These are phyloP conservation scores for Archilochus colubris DNA, from an alignment of 2,113 vertebrate genomes.

Conservation along the genomic window DNA sequence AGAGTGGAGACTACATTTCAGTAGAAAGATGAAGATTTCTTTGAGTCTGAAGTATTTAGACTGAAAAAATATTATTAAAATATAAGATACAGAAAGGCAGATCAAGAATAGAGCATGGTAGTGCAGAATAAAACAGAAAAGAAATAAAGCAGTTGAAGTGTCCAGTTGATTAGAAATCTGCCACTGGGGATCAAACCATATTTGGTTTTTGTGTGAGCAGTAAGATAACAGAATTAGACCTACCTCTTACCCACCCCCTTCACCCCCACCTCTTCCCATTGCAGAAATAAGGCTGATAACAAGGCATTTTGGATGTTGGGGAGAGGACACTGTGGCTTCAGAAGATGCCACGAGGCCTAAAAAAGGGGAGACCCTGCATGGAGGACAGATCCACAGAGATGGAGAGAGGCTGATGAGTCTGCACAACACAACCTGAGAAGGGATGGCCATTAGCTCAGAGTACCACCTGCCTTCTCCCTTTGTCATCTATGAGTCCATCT, in stretches of 20 bases:
- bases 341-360: background rate
- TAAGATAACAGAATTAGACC: background rate
- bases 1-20: background rate
- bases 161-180: background rate
- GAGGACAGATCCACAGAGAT: no score
- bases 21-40: background rate
- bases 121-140: background rate
- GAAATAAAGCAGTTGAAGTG: background rate
- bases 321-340: background rate
- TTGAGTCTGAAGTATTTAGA: background rate
- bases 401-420: background rate
- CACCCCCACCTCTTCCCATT: background rate
- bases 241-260: background rate
- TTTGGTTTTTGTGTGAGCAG: background rate
- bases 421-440: background rate
- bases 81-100: background rate
- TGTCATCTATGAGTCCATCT: background rate
- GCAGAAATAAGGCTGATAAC: background rate
- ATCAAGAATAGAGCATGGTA: background rate
- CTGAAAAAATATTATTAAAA: background rate
- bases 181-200: background rate
- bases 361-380: background rate
- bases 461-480: accelerated
- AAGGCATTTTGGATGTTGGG: background rate
- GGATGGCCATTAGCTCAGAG: no score